phyloP scores from a whole-genome alignment of 2,113 vertebrate genomes.

The Muntiacus reevesi region DNA sequence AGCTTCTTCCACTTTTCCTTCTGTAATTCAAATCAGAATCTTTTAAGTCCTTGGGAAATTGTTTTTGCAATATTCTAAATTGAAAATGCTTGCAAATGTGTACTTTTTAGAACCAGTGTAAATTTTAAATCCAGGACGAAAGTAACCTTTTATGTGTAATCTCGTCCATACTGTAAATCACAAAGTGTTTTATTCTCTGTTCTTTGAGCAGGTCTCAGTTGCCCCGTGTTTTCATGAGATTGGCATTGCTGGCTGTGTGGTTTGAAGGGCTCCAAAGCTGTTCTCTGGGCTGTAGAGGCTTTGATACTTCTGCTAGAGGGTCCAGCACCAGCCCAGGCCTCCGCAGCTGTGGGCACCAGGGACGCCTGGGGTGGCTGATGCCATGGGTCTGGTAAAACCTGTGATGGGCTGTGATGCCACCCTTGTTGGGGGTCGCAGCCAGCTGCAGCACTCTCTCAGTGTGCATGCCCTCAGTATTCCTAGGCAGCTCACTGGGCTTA shows the following conservation, averaged over 20 bases:
- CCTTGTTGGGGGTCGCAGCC: not conserved
- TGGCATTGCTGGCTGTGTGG: not conserved
- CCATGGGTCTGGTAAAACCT: not conserved
- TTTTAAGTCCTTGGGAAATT: conserved; percentile 18
- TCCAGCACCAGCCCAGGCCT: rapidly evolving
- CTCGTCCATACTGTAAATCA: not conserved
- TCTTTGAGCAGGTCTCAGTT: not conserved
- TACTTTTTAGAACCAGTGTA: not conserved
- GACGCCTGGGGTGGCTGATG: not conserved
- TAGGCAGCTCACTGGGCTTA: too few species aligned
- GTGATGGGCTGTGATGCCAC: too few species aligned
- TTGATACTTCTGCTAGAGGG: not conserved
- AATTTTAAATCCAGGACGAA: conserved; percentile 10
- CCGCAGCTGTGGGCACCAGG: rapidly evolving
- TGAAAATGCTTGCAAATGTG: conserved; percentile 41
- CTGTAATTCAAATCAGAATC: conserved; percentile 50
- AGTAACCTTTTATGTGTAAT: not conserved
- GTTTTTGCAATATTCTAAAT: conserved; percentile 51
- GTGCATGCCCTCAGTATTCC: too few species aligned
- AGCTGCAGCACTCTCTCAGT: not conserved
- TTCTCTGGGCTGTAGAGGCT: not conserved
- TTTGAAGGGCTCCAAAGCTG: not conserved
- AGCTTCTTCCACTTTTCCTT: not conserved
- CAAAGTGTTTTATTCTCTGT: not conserved
- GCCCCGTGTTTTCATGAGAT: not conserved